These are phyloP conservation scores for Lagodon rhomboides DNA, from an alignment of 2,797 vertebrate genomes.

Conservation along the genomic window DNA sequence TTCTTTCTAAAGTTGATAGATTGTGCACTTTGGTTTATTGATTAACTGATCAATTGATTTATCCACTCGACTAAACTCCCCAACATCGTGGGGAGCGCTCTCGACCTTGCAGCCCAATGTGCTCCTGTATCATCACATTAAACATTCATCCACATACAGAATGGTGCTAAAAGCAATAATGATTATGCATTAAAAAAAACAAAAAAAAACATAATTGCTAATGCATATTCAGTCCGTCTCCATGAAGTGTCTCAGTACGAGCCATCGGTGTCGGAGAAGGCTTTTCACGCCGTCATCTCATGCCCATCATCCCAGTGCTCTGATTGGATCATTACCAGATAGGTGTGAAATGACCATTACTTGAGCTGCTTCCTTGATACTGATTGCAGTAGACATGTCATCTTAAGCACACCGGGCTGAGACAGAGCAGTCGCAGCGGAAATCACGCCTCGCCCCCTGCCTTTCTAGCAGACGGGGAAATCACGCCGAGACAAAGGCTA, in stretches of 20 bases:
- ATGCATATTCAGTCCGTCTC: constrained; percentile 21
- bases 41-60: neutral
- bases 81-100: neutral
- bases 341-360: constrained; percentile 72
- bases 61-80: neutral
- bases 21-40: constrained; percentile 12
- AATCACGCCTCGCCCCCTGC: constrained; percentile 18
- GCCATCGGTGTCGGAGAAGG: constrained; percentile 31
- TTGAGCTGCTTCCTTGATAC: constrained; percentile 42
- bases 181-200: neutral
- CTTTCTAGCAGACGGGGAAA: constrained; percentile 10
- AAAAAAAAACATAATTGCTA: neutral
- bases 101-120: neutral
- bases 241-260: constrained; percentile 5
- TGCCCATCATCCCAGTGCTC: constrained; percentile 57
- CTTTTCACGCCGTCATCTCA: constrained; percentile 69
- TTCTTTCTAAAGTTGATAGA: neutral
- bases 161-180: constrained; percentile 20
- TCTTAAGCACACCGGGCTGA: constrained; percentile 37
- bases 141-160: constrained; percentile 13
- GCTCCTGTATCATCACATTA: neutral
- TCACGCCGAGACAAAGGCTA: constrained; percentile 3
- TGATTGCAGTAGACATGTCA: constrained; percentile 64
- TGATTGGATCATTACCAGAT: constrained; percentile 67
- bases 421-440: constrained; percentile 44